Conservation (phyloP, 2,888 invertebrate species). For the Leucozona laternaria region DNA sequence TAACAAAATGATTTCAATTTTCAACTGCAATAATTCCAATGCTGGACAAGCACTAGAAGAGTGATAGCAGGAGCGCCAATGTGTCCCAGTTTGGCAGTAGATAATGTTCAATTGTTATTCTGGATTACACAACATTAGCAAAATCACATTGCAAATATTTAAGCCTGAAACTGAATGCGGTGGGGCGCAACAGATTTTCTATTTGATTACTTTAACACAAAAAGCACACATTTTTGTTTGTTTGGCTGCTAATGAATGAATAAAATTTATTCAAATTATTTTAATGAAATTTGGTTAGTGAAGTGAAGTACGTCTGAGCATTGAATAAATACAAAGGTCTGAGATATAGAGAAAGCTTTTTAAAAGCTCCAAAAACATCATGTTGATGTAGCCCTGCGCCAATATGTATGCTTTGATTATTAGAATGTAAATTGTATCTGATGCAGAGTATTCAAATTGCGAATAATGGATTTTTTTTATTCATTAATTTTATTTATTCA, state of each 20-base stretch:
- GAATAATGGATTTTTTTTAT: too few species aligned
- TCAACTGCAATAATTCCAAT: constrained; percentile 41
- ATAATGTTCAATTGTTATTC: constrained; percentile 2
- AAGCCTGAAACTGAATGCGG: not conserved
- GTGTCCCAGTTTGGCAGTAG: not conserved
- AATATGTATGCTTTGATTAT: not conserved
- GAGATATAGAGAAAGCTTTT: not conserved
- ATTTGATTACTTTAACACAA: constrained; percentile 40
- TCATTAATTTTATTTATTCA: too few species aligned
- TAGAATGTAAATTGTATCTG: not conserved
- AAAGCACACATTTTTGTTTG: constrained; percentile 27
- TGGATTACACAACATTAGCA: constrained; percentile 33
- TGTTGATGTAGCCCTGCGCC: not conserved
- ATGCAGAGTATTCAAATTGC: not conserved
- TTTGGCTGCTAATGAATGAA: constrained; percentile 10
- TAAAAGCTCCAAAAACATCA: not conserved
- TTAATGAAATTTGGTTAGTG: not conserved
- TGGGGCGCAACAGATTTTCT: not conserved
- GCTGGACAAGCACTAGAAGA: not conserved
- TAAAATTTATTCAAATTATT: constrained; percentile 13
- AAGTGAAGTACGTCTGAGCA: too few species aligned
- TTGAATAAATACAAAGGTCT: too few species aligned
- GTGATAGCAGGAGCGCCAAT: not conserved
- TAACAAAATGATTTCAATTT: constrained; percentile 38
- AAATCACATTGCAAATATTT: constrained; percentile 42